phyloP scores from a whole-genome alignment of 2,113 vertebrate genomes.

The Pteronura brasiliensis region DNA sequence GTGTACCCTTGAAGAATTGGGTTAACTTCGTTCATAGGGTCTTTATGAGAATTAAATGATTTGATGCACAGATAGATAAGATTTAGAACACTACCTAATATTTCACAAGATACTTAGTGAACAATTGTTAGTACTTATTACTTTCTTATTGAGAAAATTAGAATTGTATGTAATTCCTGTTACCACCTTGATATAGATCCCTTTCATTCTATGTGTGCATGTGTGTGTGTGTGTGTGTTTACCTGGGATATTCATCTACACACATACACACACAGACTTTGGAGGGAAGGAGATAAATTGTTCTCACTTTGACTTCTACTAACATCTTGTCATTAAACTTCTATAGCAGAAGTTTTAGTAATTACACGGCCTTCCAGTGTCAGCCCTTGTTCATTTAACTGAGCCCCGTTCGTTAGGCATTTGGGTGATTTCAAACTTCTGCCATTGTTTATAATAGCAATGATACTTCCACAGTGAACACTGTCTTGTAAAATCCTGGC shows the following conservation, averaged over 20 bases:
- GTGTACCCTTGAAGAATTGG: neutral
- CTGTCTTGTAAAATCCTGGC: neutral
- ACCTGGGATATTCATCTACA: neutral
- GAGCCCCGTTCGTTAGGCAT: neutral
- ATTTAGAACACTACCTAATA: neutral
- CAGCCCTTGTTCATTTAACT: neutral
- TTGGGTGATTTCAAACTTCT: neutral
- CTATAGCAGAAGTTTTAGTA: neutral
- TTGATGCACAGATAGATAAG: neutral
- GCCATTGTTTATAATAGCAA: neutral
- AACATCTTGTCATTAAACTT: neutral
- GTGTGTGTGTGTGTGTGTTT: neutral
- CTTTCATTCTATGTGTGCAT: neutral
- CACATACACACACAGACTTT: neutral
- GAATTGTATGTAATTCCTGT: neutral
- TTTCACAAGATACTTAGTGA: neutral
- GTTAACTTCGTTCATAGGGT: neutral
- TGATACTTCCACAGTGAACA: neutral
- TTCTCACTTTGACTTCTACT: neutral
- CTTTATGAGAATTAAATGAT: neutral
- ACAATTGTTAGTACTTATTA: neutral
- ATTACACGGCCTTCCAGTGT: neutral
- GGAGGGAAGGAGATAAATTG: neutral
- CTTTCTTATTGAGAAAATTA: neutral
- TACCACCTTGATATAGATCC: neutral